phyloP scores from a whole-genome alignment of 2,113 vertebrate genomes.

The Pterophyllum scalare region DNA sequence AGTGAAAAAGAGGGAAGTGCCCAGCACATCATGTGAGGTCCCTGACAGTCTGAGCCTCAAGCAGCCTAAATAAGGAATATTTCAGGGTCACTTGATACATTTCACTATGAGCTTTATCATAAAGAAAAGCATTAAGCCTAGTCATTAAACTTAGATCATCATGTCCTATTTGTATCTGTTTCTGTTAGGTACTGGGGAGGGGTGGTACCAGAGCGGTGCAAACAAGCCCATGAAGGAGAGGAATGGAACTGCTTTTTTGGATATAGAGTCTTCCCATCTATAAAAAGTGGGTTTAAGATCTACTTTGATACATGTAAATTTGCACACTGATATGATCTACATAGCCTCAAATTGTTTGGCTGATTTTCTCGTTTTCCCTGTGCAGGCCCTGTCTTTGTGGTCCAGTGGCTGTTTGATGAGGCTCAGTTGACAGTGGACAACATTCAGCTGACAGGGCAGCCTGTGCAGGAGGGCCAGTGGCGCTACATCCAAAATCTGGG shows the following conservation, averaged over 20 bases:
- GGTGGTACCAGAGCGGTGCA: constrained; percentile 91
- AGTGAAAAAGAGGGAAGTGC: background rate
- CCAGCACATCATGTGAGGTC: background rate
- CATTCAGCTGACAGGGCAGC: constrained; percentile 94
- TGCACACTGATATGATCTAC: background rate
- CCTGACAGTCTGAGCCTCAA: background rate
- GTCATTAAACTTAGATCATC: background rate
- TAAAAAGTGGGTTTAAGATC: constrained; percentile 87
- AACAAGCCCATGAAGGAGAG: constrained; percentile 88
- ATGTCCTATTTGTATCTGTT: constrained; percentile 11
- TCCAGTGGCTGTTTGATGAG: constrained; percentile 98
- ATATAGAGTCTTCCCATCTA: constrained; percentile 95
- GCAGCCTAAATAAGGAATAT: background rate
- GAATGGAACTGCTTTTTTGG: constrained; percentile 99
- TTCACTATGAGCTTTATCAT: background rate
- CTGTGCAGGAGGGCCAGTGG: constrained; percentile 96
- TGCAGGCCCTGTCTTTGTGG: constrained; percentile 93
- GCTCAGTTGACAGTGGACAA: constrained; percentile 97
- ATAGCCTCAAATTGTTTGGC: background rate
- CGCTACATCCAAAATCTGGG: constrained; percentile 97
- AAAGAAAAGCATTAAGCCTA: background rate
- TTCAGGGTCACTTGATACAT: background rate
- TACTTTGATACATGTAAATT: background rate
- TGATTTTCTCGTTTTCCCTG: background rate
- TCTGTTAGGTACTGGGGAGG: constrained; percentile 92